Evolutionary conservation across 2,888 invertebrate genomes (phyloP), one percentile per base, ranked within the genome.

Genomic region (Epinotia brunnichana): DNA sequence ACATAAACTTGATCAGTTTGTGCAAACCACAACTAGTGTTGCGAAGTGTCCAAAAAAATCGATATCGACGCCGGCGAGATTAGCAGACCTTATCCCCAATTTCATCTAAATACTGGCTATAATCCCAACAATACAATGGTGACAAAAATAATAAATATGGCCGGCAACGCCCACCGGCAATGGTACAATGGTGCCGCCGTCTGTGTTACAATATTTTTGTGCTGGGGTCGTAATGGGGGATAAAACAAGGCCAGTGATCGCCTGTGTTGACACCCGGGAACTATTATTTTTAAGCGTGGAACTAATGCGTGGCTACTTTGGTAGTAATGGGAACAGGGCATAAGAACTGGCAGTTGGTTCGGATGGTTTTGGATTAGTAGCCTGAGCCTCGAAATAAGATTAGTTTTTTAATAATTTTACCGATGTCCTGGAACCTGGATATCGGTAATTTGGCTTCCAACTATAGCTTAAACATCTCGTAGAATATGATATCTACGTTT

Each of bases 141-240:
- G 92, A 92, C 92, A 91, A 91, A 92, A 93, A 93, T 92, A 93
- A 93, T 92, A 92, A 92, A 92, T 93, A 92, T 86, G 81, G 86
- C 84, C 75, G 78, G 79, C 57, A 77, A 74, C 77, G 82, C 87
- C 81, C 81, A 87, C 90, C 90, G 88, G 87, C 83, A 87, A 87
- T 87, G 84, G 83, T 79, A 81, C 82, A 81, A 80, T 82, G 84
- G 81, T 78, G 80, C 74, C 73, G 79, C 78, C 78, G 79, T 70
- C 81, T 82, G 81, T 84, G 90, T 88, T 89, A 84, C 89, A 87
- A 89, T 91, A 90, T 91, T 91, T 88, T 90, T 83, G 84, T 88
- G 86, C 86, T 82, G 87, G 89, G 90, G 79, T 83, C 83, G 85
- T 90, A 89, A 89, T 89, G 84, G 83, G 82, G 79, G 88, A 80